Evolutionary conservation across 2,113 vertebrate genomes (phyloP), one percentile per base, ranked within the genome.

Genomic region (Paraplagusia blochii): DNA sequence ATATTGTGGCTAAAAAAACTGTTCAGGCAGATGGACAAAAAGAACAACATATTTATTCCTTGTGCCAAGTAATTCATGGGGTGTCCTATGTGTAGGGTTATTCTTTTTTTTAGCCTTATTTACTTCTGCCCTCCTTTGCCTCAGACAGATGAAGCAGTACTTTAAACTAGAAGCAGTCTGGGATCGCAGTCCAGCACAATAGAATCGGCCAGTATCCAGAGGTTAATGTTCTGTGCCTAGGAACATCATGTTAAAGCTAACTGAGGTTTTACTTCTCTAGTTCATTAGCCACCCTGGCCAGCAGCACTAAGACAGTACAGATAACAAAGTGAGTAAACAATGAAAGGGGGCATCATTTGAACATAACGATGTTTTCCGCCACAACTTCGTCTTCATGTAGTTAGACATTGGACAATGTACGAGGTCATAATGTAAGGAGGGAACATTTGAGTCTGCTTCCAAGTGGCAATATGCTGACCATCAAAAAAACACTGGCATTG

Each of bases 171-270:
- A 59, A 64, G 47, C 74, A 64, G 57, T 74, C 40, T 58, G 61
- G 35, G 58, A 54, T 55, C 45, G 22, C 52, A 53, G 60, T 63
- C 60, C 45, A 72, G 58, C 39, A 60, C 76, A 63, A 74, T 53
- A 55, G 56, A 56, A 63, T 47, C 53, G 72, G 68, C 60, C 64
- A 44, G 59, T 16, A 63, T 76, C 66, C 62, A 57, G 66, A 63
- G 79, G 73, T 83, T 85, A 75, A 81, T 81, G 53, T 64, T 58
- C 69, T 73, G 65, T 61, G 65, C 70, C 81, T 69, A 78, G 47
- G 80, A 81, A 83, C 79, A 76, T 83, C 63, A 67, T n/a, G 55
- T 73, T 69, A 58, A 69, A 78, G 63, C 62, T 62, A 58, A 77
- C 72, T 49, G 45, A 63, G 47, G 79, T 68, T 81, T 72, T 80